These are phyloP conservation scores for Halichoerus grypus DNA, from an alignment of 2,113 vertebrate genomes.

Conservation along the genomic window DNA sequence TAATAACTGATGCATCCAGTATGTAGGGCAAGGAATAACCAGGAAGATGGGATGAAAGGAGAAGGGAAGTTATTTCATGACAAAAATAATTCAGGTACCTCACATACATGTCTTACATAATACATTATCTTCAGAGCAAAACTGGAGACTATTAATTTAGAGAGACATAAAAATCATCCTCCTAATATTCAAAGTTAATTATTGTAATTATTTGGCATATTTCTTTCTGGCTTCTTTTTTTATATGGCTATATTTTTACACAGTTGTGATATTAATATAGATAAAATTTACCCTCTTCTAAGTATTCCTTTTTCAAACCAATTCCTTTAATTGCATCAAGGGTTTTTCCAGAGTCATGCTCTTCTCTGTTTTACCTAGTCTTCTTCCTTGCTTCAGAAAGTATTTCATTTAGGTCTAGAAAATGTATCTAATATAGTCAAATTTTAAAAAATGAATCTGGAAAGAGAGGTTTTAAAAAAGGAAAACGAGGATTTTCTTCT, in stretches of 20 bases:
- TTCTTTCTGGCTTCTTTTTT: not conserved
- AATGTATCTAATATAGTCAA: not conserved
- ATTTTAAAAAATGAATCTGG: not conserved
- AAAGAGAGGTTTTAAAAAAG: not conserved
- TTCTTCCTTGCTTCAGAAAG: conserved; percentile 33
- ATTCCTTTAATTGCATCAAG: not conserved
- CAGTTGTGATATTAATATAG: not conserved
- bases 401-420: not conserved
- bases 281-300: not conserved
- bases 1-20: not conserved
- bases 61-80: not conserved
- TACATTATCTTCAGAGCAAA: not conserved
- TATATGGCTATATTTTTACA: not conserved
- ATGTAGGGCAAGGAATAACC: not conserved
- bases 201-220: not conserved
- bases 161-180: not conserved
- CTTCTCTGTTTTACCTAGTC: not conserved
- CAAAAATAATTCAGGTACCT: not conserved
- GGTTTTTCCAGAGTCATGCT: not conserved
- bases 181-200: not conserved
- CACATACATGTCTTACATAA: not conserved
- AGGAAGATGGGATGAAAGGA: not conserved
- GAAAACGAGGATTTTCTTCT: not conserved
- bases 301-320: not conserved
- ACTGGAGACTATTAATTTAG: not conserved